Percentiles rank a stretch among this genome's conserved stretches.
These are phyloP conservation scores for Callyntrura guangdongensis DNA, from an alignment of 2,888 invertebrate species.

Conservation along the genomic window DNA sequence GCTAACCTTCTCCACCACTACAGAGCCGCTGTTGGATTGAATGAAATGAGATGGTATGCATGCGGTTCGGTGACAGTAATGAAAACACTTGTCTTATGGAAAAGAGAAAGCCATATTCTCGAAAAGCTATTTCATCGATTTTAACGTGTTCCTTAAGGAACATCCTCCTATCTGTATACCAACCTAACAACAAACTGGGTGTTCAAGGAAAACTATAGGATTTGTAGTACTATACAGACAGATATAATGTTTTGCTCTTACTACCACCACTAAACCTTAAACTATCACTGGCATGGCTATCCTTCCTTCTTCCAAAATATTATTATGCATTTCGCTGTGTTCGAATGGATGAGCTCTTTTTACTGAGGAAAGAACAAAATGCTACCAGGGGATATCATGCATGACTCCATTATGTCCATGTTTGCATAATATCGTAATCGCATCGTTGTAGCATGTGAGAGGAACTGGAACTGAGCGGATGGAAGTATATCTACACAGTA, in stretches of 20 bases:
- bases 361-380: slow-evolving; percentile 53
- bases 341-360: slow-evolving; percentile 2
- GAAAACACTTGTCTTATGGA: slow-evolving; percentile 73
- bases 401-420: slow-evolving; percentile 76
- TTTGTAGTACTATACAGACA: neutral
- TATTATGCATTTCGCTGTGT: slow-evolving; percentile 6
- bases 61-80: slow-evolving; percentile 57
- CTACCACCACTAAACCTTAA: slow-evolving; percentile 2
- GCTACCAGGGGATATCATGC: slow-evolving; percentile 76
- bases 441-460: slow-evolving; percentile 48
- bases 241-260: slow-evolving; percentile 20
- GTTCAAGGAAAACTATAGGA: slow-evolving; percentile 51
- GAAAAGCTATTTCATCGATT: slow-evolving; percentile 66
- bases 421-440: slow-evolving; percentile 78
- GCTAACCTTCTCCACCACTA: neutral
- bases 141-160: slow-evolving; percentile 61
- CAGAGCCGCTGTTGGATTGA: slow-evolving; percentile 34
- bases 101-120: slow-evolving; percentile 63
- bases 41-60: slow-evolving; percentile 55
- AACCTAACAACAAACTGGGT: slow-evolving; percentile 46
- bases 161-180: slow-evolving; percentile 49
- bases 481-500: slow-evolving; percentile 11
- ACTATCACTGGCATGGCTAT: slow-evolving; percentile 14
- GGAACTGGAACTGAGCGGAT: slow-evolving; percentile 48
- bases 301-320: neutral